Evolutionary conservation across 2,888 invertebrate species (phyloP), one percentile per base, ranked within the genome.

Genomic region (Drosophila pullipes): DNA sequence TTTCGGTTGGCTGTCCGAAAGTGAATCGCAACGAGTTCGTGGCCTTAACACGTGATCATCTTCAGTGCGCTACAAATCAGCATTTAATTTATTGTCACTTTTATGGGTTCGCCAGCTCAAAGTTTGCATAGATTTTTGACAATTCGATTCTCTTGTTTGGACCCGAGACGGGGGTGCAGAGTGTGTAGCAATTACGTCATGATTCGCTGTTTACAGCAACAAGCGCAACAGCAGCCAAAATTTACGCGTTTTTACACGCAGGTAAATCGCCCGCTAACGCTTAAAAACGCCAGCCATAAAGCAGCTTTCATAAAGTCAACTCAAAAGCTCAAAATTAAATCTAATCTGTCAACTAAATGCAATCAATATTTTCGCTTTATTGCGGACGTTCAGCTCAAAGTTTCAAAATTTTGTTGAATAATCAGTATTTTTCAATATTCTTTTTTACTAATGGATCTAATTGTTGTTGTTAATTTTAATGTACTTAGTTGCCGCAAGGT

Each of bases 21-120:
- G 10, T 65, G 13, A 62, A 73, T 63, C 57, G 54, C 50, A 75
- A 62, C 61, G 58, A 64, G 49, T 47, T 64, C 58, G 69, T 60
- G 41, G 18, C 53, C 50, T 49, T 31, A 55, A 79, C 82, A 86
- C 77, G 84, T 84, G 86, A 71, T 62, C 31, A 31, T 39, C n/a
- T 16, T 22, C n/a, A 33, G 52, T 37, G 33, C 6, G 47, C 22
- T 58, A 47, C 41, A 54, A 41, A 67, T 39, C 30, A 49, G 22
- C 50, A 37, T 33, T 49, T 53, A 22, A 69, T 22, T 69, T 63
- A 41, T 44, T 62, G 65, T 57, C 47, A 10, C 4, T 63, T 77
- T 76, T 73, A 79, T 83, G 79, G 75, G 74, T 57, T 63, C 69
- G 62, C 53, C 30, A 10, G 41, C 39, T 13, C 35, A 58, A n/a